Percentiles rank a stretch among this genome's conserved stretches.
Evolutionary conservation across 1,140 invertebrate species (phyloP).

Genomic region (Holcopasites calliopsidis): DNA sequence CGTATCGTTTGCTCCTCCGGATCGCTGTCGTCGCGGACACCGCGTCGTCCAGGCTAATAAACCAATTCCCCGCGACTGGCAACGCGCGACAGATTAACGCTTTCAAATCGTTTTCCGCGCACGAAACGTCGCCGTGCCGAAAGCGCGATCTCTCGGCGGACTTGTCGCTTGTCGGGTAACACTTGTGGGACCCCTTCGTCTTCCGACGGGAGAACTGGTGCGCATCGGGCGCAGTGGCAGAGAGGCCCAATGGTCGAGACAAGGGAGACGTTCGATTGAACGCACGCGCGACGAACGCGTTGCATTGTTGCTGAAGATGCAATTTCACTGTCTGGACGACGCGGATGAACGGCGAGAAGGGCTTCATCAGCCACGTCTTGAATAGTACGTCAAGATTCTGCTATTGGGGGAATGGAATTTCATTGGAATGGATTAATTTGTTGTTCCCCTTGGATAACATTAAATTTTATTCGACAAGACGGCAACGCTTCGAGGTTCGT

Average conservation of each 20-base stretch:
- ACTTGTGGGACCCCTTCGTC: conserved; percentile 27
- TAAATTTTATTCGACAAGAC: not conserved
- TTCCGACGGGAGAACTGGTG: not conserved
- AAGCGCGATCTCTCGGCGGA: not conserved
- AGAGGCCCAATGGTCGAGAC: not conserved
- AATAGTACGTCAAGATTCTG: not conserved
- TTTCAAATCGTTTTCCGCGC: conserved; percentile 6
- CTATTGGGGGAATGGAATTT: not conserved
- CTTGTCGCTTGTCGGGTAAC: conserved; percentile 34
- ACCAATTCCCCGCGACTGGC: conserved; percentile 62
- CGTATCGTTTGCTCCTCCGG: not conserved
- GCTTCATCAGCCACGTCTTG: not conserved
- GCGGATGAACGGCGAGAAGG: not conserved
- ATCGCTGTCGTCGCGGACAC: not conserved
- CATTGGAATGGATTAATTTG: not conserved
- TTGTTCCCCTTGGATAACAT: not conserved
- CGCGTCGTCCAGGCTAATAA: conserved; percentile 61
- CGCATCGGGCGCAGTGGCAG: not conserved
- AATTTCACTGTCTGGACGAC: not conserved
- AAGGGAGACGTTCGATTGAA: not conserved
- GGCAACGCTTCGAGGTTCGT: conserved; percentile 12
- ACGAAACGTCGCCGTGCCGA: not conserved
- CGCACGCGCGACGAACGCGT: too few species aligned
- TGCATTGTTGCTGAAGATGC: not conserved
- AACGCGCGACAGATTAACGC: conserved; percentile 49